Percentiles rank a stretch among this genome's conserved stretches.
phyloP scores from a whole-genome alignment of 2,113 vertebrate genomes.

The Halichoerus grypus region DNA sequence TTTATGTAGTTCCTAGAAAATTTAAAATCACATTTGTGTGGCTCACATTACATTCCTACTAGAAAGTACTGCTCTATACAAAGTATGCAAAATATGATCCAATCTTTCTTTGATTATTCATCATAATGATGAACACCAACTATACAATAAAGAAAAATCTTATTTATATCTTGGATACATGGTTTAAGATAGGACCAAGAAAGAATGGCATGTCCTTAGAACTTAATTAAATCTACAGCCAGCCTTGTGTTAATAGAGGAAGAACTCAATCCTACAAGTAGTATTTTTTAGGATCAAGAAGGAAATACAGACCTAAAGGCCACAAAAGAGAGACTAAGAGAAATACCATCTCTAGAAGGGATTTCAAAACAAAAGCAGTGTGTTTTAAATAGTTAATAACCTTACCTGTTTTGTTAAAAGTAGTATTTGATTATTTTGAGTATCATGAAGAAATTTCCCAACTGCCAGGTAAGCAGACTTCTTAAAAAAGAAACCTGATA shows the following conservation, averaged over 20 bases:
- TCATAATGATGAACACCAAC: background rate
- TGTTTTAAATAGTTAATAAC: background rate
- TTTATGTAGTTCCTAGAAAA: background rate
- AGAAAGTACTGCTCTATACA: background rate
- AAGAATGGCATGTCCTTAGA: slow-evolving; percentile 22
- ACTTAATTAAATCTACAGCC: slow-evolving; percentile 51
- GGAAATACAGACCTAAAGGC: slow-evolving; percentile 54
- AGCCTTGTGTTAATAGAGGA: background rate
- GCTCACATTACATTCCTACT: background rate
- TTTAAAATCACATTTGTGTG: background rate
- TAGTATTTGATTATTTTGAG: slow-evolving; percentile 24
- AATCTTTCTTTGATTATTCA: background rate
- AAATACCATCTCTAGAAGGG: slow-evolving; percentile 30
- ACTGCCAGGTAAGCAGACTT: background rate
- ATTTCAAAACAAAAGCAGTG: slow-evolving; percentile 43
- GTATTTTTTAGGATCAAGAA: slow-evolving; percentile 43
- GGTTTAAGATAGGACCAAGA: background rate
- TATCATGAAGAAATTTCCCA: slow-evolving; percentile 16
- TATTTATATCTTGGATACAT: slow-evolving; percentile 1
- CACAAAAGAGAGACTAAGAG: background rate
- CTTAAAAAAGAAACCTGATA: slow-evolving; percentile 28
- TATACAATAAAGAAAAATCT: background rate
- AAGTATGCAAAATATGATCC: background rate
- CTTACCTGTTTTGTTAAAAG: background rate
- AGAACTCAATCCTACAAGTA: slow-evolving; percentile 6